Evolutionary conservation across 2,113 vertebrate genomes (phyloP).

Genomic region (Scortum barcoo): DNA sequence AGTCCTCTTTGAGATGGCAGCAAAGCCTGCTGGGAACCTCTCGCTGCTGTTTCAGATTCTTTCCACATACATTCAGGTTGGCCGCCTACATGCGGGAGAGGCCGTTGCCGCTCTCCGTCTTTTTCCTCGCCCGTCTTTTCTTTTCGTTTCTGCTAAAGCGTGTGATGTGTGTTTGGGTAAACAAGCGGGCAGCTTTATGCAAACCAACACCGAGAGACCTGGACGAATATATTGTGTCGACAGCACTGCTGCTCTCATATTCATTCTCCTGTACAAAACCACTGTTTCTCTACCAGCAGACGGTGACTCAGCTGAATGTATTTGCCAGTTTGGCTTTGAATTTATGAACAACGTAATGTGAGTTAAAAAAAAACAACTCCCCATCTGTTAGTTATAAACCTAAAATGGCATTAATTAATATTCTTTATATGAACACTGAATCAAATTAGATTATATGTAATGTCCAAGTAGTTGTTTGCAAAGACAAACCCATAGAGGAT

Average conservation of each 20-base stretch:
- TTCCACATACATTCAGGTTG: constrained; percentile 25
- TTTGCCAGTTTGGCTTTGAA: neutral
- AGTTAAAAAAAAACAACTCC: neutral
- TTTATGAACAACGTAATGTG: neutral
- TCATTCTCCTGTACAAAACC: neutral
- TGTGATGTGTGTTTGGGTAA: constrained; percentile 23
- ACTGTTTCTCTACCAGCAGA: neutral
- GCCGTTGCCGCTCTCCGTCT: neutral
- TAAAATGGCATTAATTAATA: neutral
- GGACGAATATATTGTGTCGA: constrained; percentile 37
- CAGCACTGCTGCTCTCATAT: neutral
- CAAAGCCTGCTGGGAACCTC: no score
- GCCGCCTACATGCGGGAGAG: constrained; percentile 4
- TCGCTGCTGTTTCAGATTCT: constrained; percentile 27
- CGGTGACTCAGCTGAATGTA: neutral
- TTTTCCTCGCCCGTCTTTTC: neutral
- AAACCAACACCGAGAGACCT: neutral
- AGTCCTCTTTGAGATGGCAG: constrained; percentile 11
- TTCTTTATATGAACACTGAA: neutral
- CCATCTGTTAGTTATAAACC: neutral
- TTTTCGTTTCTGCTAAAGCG: constrained; percentile 16
- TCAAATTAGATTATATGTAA: neutral
- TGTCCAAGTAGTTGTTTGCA: no score
- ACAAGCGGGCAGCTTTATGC: constrained; percentile 1
- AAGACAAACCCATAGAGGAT: neutral